Base-by-base conservation (phyloP, 64 coral and sea anemone species). In the Actinia tenebrosa region DNA sequence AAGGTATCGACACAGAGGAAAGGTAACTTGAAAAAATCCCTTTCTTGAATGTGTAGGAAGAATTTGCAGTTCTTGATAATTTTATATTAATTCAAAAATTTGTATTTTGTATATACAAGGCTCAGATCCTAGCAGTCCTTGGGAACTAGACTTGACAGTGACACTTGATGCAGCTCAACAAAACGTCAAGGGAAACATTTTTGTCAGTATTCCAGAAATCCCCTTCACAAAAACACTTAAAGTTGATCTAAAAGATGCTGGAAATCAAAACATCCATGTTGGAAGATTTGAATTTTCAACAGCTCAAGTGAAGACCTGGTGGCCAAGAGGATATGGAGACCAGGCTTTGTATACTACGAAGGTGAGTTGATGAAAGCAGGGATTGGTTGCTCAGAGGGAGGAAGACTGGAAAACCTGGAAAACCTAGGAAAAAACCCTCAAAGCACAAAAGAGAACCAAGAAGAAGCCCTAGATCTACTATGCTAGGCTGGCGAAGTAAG, bases 321-420 rank as follows among this genome's bases (percentile, higher is more conserved):
- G 94, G 94, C 94, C 94, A 2, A 87, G 82, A 75, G 94, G 94
- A 14, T 96, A 92, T 91, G 94, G 94, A 14, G 83, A 91, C 47
- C 94, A 87, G 46, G 86, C 83, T 30, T 37, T 96, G 7, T 96
- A 96, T 50, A 80, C 71, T 26, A 64, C 90, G 60, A 89, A 96
- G 85, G 94, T 96, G 92, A 85, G 45, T 20, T 9, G 45, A 14
- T 42, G 42, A 15, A 30, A 22, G 25, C 25, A 75, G 20, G 69
- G 69, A 14, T 2, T 27, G 69, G 10, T 15, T 42, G n/a, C 22
- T 42, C 69, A 37, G 30, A 37, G 30, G 30, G 30, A 37, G 30
- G 30, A 37, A 37, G 1, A 37, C 30, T 37, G 30, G 30, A 37
- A 37, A 37, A 37, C 30, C 30, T 37, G 53, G 11, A 11, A 0